Conservation (phyloP, 2,797 vertebrate species). For the Coreius guichenoti region DNA sequence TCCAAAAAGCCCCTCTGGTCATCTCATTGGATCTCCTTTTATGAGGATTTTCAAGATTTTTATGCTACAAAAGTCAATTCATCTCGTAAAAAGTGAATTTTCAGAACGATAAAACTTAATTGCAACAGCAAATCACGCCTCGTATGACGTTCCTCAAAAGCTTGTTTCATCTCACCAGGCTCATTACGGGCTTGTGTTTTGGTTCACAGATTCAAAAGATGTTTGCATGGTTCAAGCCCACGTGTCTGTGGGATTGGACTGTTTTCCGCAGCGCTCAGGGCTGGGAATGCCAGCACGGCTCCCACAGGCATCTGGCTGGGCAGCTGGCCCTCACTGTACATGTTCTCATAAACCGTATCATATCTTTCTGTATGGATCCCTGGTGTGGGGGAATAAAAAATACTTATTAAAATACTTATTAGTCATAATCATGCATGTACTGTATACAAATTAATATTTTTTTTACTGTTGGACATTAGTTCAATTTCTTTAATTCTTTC, state of each 20-base stretch:
- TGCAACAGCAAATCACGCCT: constrained; percentile 58
- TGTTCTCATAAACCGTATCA: constrained; percentile 28
- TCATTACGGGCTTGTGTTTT: constrained; percentile 49
- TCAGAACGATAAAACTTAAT: constrained; percentile 65
- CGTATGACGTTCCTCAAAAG: constrained; percentile 45
- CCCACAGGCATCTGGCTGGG: constrained; percentile 67
- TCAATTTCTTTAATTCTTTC: neutral
- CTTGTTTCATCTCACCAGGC: constrained; percentile 51
- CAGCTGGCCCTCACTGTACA: constrained; percentile 77
- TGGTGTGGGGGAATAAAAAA: neutral
- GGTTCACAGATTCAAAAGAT: constrained; percentile 52
- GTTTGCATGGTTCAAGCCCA: constrained; percentile 57
- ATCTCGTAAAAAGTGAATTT: constrained; percentile 67
- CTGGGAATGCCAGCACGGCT: constrained; percentile 69
- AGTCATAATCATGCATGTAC: neutral
- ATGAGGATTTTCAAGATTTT: constrained; percentile 56
- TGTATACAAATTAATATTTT: neutral
- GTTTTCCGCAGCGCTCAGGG: constrained; percentile 69
- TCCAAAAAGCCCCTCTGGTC: constrained; percentile 60
- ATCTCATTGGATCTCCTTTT: constrained; percentile 59
- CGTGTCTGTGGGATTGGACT: constrained; percentile 16
- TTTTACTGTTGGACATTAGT: neutral
- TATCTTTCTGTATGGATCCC: neutral
- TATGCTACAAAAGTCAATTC: constrained; percentile 62
- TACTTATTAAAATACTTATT: neutral